A percentile compares a stretch with the other conserved stretches of the same genome.
phyloP scores from a whole-genome alignment of 2,797 vertebrate species.

The Spinibarbus caldwelli region DNA sequence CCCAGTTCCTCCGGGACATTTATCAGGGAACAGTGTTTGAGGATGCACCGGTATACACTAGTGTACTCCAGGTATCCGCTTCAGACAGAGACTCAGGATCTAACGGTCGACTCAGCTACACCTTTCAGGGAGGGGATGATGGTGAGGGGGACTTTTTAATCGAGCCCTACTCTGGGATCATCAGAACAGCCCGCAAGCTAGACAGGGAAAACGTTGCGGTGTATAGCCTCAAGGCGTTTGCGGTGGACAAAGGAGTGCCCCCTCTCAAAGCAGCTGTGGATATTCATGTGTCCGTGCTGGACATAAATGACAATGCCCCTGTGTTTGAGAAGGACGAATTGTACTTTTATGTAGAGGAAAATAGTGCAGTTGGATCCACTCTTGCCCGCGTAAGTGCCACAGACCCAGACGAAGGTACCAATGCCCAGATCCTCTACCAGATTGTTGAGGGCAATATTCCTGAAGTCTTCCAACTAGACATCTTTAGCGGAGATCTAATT shows the following conservation, averaged over 20 bases:
- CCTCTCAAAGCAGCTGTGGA: constrained; percentile 83
- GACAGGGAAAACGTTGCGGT: constrained; percentile 86
- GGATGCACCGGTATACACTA: constrained; percentile 84
- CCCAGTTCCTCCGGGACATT: constrained; percentile 81
- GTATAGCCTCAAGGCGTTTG: constrained; percentile 83
- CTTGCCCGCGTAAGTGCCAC: constrained; percentile 82
- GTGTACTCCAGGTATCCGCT: constrained; percentile 86
- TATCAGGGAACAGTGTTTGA: constrained; percentile 86
- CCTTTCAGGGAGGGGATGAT: constrained; percentile 86
- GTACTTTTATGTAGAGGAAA: constrained; percentile 85
- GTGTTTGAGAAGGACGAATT: constrained; percentile 87
- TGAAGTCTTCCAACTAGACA: constrained; percentile 88
- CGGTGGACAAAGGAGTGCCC: constrained; percentile 84
- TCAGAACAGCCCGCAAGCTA: constrained; percentile 83
- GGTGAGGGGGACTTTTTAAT: constrained; percentile 90
- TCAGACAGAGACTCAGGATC: constrained; percentile 85
- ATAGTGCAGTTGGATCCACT: constrained; percentile 86
- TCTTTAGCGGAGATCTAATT: constrained; percentile 86
- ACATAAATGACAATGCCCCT: constrained; percentile 88
- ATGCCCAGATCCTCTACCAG: constrained; percentile 90
- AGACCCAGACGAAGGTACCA: constrained; percentile 87
- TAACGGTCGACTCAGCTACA: constrained; percentile 85
- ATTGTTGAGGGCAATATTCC: constrained; percentile 89
- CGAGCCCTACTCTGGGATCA: constrained; percentile 86
- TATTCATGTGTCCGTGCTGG: constrained; percentile 83